These are phyloP conservation scores for Blastobasis lacticolella DNA, from an alignment of 2,888 invertebrate species.

Conservation along the genomic window DNA sequence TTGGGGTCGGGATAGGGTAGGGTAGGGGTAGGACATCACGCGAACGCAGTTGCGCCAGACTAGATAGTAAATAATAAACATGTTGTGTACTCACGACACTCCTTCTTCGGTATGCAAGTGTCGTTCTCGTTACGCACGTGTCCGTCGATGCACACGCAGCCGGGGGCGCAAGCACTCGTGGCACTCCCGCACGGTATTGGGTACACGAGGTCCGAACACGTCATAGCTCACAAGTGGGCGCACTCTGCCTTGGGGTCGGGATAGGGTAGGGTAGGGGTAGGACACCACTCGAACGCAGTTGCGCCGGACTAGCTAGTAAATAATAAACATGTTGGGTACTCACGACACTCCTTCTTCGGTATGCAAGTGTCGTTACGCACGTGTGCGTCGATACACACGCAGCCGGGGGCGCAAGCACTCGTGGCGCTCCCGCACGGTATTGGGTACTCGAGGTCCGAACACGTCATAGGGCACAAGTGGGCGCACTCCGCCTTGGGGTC, in stretches of 20 bases:
- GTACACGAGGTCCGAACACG: slow-evolving; percentile 22
- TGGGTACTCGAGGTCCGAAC: slow-evolving; percentile 40
- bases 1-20: neutral
- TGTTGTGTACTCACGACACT: slow-evolving; percentile 34
- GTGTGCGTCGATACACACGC: slow-evolving; percentile 45
- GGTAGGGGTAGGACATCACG: too few relatives aligned
- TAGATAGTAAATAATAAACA: neutral
- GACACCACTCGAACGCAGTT: neutral
- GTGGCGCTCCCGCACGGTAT: slow-evolving; percentile 36
- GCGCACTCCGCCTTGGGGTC: slow-evolving; percentile 29
- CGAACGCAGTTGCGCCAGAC: neutral
- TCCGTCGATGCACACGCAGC: slow-evolving; percentile 48
- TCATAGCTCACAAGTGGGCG: slow-evolving; percentile 24
- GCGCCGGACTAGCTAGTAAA: neutral
- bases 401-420: slow-evolving; percentile 35
- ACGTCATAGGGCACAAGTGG: slow-evolving; percentile 45
- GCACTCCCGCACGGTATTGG: slow-evolving; percentile 37
- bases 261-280: neutral
- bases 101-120: slow-evolving; percentile 35
- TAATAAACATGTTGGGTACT: slow-evolving; percentile 14
- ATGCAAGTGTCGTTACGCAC: slow-evolving; percentile 43
- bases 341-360: slow-evolving; percentile 35
- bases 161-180: slow-evolving; percentile 33
- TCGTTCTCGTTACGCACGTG: slow-evolving; percentile 34
- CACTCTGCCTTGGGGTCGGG: slow-evolving; percentile 27